A percentile compares a stretch with the other conserved stretches of the same genome.
Evolutionary conservation across 2,888 invertebrate species (phyloP).

Genomic region (Cosmia trapezina): DNA sequence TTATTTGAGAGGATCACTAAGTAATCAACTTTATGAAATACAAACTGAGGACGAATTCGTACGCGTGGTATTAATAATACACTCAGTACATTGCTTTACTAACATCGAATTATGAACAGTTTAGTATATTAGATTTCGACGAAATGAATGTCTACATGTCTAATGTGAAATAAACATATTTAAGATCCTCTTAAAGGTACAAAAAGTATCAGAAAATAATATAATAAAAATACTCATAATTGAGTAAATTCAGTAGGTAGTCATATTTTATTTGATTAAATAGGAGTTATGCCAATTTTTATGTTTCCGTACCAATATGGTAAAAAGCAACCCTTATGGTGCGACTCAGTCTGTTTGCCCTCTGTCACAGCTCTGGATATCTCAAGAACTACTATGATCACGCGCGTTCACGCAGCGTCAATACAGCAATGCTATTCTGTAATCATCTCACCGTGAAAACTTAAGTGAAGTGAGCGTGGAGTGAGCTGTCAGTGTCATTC

Average conservation of each 20-base stretch:
- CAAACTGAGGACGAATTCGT: background rate
- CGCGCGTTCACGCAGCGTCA: no score
- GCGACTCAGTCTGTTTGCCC: no score
- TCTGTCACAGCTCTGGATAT: no score
- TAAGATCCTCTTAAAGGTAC: no score
- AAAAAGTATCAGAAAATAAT: background rate
- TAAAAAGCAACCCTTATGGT: no score
- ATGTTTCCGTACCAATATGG: no score
- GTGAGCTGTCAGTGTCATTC: no score
- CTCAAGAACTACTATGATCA: no score
- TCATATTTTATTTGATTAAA: background rate
- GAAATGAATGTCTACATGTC: background rate
- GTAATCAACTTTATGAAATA: conserved; percentile 24
- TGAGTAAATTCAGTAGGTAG: background rate
- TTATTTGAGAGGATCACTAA: conserved; percentile 34
- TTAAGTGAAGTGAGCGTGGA: no score
- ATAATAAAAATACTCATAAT: background rate
- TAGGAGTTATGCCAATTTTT: background rate
- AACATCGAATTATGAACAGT: background rate
- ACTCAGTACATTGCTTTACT: no score
- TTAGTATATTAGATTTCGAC: background rate
- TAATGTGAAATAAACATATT: background rate
- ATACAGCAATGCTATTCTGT: no score
- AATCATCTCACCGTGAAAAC: no score
- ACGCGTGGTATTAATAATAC: conserved; percentile 18